Percentiles rank a stretch among this genome's conserved stretches.
These are phyloP conservation scores for Conistra vaccinii DNA, from an alignment of 2,888 invertebrate genomes.

Conservation along the genomic window DNA sequence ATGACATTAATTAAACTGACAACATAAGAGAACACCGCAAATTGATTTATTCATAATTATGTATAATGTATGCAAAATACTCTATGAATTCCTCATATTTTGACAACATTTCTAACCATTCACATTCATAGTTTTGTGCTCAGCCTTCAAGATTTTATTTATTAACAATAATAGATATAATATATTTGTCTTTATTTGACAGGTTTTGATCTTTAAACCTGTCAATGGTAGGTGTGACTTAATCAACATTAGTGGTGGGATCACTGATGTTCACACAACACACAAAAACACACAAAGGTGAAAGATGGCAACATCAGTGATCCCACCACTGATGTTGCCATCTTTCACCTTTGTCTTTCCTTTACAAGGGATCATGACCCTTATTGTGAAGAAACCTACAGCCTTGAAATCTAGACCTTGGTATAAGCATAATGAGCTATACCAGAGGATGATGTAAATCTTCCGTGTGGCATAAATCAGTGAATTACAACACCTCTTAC, in stretches of 20 bases:
- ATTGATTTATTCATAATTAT: constrained; percentile 56
- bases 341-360: constrained; percentile 14
- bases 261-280: constrained; percentile 11
- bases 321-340: neutral
- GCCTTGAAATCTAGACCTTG: neutral
- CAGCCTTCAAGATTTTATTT: constrained; percentile 26
- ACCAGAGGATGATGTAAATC: neutral
- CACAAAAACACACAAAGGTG: too few relatives aligned
- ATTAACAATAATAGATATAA: neutral
- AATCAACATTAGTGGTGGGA: neutral
- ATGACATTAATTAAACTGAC: constrained; percentile 49
- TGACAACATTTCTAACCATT: constrained; percentile 26
- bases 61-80: constrained; percentile 38
- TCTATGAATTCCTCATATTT: constrained; percentile 23
- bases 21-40: constrained; percentile 53
- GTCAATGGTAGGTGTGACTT: constrained; percentile 2
- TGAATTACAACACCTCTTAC: neutral
- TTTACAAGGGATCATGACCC: constrained; percentile 23
- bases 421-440: neutral
- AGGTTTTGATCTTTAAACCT: constrained; percentile 15
- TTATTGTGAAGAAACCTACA: constrained; percentile 13
- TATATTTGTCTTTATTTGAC: constrained; percentile 14
- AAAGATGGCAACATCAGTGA: too few relatives aligned
- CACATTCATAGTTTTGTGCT: constrained; percentile 2
- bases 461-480: neutral